phyloP scores from a whole-genome alignment of 2,797 vertebrate genomes.

The Onychomys torridus region DNA sequence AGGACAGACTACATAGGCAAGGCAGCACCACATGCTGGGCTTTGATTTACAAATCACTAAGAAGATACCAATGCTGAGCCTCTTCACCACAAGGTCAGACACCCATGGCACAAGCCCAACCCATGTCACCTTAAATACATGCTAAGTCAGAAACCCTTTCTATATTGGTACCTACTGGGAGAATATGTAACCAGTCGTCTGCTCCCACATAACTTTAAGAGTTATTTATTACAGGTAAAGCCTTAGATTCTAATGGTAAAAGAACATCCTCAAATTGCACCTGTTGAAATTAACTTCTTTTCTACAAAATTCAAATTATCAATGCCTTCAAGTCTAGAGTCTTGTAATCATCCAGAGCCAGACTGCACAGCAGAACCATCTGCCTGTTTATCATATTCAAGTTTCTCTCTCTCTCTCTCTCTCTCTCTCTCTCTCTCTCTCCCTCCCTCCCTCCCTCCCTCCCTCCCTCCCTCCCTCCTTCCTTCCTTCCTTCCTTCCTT shows the following conservation, averaged over 20 bases:
- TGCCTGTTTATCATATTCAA: constrained; percentile 70
- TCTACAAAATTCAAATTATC: constrained; percentile 62
- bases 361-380: neutral
- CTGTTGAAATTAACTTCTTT: constrained; percentile 58
- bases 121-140: neutral
- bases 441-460: too few relatives aligned
- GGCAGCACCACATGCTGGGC: neutral
- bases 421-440: too few relatives aligned
- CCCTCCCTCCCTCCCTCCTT: neutral
- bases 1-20: neutral
- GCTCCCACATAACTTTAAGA: constrained; percentile 76
- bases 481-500: neutral
- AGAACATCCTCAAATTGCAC: neutral
- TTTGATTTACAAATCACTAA: neutral
- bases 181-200: constrained; percentile 73
- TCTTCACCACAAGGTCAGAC: neutral
- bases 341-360: constrained; percentile 55
- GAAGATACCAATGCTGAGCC: neutral
- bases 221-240: constrained; percentile 50
- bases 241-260: constrained; percentile 67
- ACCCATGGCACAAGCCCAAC: neutral
- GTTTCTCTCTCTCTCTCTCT: neutral
- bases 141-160: neutral
- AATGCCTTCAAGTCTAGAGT: constrained; percentile 8
- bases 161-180: constrained; percentile 79